These are phyloP conservation scores for Urocolius indicus DNA, from an alignment of 2,113 vertebrate species.

Conservation along the genomic window DNA sequence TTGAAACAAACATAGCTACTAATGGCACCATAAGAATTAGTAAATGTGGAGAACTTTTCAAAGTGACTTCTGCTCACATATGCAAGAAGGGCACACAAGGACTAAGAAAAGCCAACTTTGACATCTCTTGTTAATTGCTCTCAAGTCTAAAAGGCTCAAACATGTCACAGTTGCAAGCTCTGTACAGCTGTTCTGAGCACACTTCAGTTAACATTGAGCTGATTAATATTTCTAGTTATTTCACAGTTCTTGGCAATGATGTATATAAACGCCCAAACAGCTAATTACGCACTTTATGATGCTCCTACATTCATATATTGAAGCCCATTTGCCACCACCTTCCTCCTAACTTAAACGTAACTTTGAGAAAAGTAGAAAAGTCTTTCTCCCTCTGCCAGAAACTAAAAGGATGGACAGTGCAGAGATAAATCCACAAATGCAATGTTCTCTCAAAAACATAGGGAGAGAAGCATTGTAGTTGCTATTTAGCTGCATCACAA, in stretches of 20 bases:
- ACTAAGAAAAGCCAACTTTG: background rate
- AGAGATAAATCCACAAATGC: background rate
- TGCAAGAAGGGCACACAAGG: background rate
- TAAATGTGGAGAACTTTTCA: background rate
- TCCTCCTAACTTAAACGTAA: background rate
- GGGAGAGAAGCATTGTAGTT: background rate
- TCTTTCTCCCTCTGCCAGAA: background rate
- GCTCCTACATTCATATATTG: background rate
- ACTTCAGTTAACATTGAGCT: background rate
- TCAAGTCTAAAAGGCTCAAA: background rate
- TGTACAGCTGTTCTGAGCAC: background rate
- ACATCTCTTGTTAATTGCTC: background rate
- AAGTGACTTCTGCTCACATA: background rate
- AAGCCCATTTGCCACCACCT: background rate
- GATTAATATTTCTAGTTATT: background rate
- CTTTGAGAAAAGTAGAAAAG: background rate
- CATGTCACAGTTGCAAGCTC: background rate
- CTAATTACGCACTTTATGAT: background rate
- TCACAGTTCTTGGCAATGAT: background rate
- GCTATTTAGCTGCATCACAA: background rate
- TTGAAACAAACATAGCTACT: background rate
- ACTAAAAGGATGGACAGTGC: background rate
- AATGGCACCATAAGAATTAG: background rate
- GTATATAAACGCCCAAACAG: background rate
- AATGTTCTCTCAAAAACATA: background rate